phyloP scores from a whole-genome alignment of 1,140 invertebrate species.

The Temnothorax curvispinosus region DNA sequence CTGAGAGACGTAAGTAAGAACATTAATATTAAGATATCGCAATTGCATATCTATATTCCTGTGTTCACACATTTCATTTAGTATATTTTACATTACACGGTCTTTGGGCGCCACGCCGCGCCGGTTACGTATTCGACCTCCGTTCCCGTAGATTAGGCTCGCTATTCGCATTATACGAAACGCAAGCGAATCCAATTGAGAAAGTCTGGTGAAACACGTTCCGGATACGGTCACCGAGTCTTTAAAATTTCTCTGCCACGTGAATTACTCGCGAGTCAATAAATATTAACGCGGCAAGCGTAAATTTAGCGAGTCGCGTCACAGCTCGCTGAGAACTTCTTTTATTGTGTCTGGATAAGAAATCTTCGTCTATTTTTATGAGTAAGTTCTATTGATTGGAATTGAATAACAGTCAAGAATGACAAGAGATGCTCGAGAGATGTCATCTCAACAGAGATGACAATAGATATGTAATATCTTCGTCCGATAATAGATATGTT shows the following conservation, averaged over 20 bases:
- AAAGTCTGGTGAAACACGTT: conserved; percentile 58
- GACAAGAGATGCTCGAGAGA: not conserved
- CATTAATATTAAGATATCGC: not conserved
- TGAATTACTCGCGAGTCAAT: conserved; percentile 37
- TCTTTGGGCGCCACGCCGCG: not conserved
- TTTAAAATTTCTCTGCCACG: conserved; percentile 55
- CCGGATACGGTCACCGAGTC: conserved; percentile 31
- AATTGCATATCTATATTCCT: not conserved
- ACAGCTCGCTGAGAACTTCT: not conserved
- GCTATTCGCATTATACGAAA: conserved; percentile 25
- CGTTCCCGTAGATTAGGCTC: not conserved
- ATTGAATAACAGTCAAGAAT: not conserved
- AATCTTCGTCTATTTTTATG: not conserved
- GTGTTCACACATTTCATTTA: not conserved
- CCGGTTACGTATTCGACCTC: not conserved
- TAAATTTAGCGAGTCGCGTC: not conserved
- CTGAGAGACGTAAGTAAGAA: conserved; percentile 90
- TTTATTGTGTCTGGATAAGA: not conserved
- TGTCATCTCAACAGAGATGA: not conserved
- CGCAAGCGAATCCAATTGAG: conserved; percentile 41
- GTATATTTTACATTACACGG: not conserved
- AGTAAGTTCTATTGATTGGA: not conserved
- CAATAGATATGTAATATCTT: not conserved
- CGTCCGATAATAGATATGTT: not conserved
- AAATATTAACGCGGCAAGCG: conserved; percentile 45